phyloP scores from a whole-genome alignment of 2,888 invertebrate genomes.

The Drosophila recens region DNA sequence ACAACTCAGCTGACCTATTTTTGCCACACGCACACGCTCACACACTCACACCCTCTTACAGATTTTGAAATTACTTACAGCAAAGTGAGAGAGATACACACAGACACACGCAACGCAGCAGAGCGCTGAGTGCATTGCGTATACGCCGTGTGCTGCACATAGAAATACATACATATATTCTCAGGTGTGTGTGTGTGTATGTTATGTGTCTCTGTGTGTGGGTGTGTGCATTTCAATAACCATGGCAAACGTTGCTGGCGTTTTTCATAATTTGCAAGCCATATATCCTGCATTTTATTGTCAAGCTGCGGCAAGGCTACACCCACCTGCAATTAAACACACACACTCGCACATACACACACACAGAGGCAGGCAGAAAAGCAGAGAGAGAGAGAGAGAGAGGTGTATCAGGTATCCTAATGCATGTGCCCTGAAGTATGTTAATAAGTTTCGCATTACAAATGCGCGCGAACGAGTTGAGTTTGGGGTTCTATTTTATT shows the following conservation, averaged over 20 bases:
- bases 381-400: not conserved
- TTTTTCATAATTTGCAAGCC: slow-evolving; percentile 66
- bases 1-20: slow-evolving; percentile 71
- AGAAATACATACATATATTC: not conserved
- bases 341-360: slow-evolving; percentile 9
- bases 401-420: slow-evolving; percentile 47
- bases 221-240: slow-evolving; percentile 65
- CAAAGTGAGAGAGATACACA: slow-evolving; percentile 41
- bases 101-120: slow-evolving; percentile 20
- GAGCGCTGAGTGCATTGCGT: slow-evolving; percentile 38
- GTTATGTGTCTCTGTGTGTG: slow-evolving; percentile 16
- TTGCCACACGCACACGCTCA: slow-evolving; percentile 37
- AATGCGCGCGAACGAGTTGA: slow-evolving; percentile 39
- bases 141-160: slow-evolving; percentile 43
- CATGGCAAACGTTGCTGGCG: slow-evolving; percentile 48
- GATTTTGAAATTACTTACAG: slow-evolving; percentile 75
- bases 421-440: slow-evolving; percentile 72
- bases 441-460: slow-evolving; percentile 76
- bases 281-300: slow-evolving; percentile 69
- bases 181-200: slow-evolving; percentile 25
- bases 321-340: slow-evolving; percentile 65
- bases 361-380: not conserved
- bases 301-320: slow-evolving; percentile 70
- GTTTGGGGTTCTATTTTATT: slow-evolving; percentile 15
- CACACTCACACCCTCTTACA: slow-evolving; percentile 21